Evolutionary conservation across 1,140 invertebrate genomes (phyloP).

Genomic region (Belonocnema kinseyi): DNA sequence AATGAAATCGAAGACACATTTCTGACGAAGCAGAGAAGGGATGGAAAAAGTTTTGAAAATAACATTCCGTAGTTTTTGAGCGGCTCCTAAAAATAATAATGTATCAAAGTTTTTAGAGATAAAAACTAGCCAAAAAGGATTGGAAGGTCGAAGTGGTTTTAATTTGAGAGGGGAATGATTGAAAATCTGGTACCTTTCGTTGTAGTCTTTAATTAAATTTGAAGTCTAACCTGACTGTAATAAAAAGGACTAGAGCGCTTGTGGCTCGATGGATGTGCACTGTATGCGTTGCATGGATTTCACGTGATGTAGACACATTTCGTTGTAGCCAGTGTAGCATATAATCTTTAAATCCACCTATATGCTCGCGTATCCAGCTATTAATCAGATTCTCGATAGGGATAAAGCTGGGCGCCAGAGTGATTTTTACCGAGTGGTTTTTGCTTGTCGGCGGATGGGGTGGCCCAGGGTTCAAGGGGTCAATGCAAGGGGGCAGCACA

Average conservation of each 20-base stretch:
- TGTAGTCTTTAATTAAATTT: conserved; percentile 20
- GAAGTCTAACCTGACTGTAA: conserved; percentile 2
- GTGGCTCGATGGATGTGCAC: not conserved
- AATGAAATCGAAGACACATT: too few relatives aligned
- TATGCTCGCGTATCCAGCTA: conserved; percentile 66
- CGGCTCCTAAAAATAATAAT: too few relatives aligned
- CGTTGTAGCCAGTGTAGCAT: conserved; percentile 37
- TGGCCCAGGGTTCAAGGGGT: conserved; percentile 58
- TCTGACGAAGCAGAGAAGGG: too few relatives aligned
- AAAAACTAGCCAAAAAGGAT: not conserved
- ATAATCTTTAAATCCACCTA: conserved; percentile 65
- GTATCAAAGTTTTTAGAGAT: not conserved
- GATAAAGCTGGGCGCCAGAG: conserved; percentile 64
- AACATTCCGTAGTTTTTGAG: too few relatives aligned
- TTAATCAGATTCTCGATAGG: conserved; percentile 72
- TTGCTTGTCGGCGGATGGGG: conserved; percentile 44
- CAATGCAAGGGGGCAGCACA: conserved; percentile 68
- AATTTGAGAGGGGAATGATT: conserved; percentile 13
- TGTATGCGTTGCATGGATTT: conserved; percentile 14
- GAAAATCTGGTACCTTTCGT: conserved; percentile 5
- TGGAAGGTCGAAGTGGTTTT: not conserved
- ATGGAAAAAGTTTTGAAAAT: too few relatives aligned
- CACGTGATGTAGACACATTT: conserved; percentile 32
- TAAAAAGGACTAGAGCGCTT: not conserved
- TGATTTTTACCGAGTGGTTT: conserved; percentile 65